These are phyloP conservation scores for Scotopteryx bipunctaria DNA, from an alignment of 2,888 invertebrate species.

Conservation along the genomic window DNA sequence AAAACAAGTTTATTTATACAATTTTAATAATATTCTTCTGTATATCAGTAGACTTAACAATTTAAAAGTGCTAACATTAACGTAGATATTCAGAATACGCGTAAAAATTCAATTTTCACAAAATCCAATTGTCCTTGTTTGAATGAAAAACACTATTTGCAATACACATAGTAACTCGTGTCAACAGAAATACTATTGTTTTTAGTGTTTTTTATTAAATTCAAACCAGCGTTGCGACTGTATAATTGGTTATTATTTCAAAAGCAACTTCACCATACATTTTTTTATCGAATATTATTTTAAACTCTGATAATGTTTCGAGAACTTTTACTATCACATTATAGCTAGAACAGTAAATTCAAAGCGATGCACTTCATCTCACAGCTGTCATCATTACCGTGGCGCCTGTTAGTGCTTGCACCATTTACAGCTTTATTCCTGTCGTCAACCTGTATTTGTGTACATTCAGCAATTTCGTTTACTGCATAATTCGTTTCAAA, in stretches of 20 bases:
- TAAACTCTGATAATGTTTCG: not conserved
- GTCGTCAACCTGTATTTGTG: not conserved
- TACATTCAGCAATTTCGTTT: not conserved
- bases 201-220: slow-evolving; percentile 13
- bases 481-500: not conserved
- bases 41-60: not conserved
- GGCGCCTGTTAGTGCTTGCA: too few relatives aligned
- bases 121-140: slow-evolving; percentile 20
- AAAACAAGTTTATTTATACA: too few relatives aligned
- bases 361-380: too few relatives aligned
- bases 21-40: slow-evolving; percentile 11
- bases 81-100: slow-evolving; percentile 1
- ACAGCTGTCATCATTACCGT: too few relatives aligned
- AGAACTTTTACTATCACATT: too few relatives aligned
- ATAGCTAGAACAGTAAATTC: too few relatives aligned
- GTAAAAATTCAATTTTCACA: slow-evolving; percentile 11
- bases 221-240: slow-evolving; percentile 1
- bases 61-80: slow-evolving; percentile 4
- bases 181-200: slow-evolving; percentile 18
- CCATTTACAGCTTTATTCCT: not conserved
- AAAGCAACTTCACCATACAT: not conserved
- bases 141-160: slow-evolving; percentile 18
- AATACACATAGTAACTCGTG: slow-evolving; percentile 12
- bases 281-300: not conserved
- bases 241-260: slow-evolving; percentile 7